Base-by-base conservation (phyloP, 2,113 vertebrate genomes). In the Mirza zaza region DNA sequence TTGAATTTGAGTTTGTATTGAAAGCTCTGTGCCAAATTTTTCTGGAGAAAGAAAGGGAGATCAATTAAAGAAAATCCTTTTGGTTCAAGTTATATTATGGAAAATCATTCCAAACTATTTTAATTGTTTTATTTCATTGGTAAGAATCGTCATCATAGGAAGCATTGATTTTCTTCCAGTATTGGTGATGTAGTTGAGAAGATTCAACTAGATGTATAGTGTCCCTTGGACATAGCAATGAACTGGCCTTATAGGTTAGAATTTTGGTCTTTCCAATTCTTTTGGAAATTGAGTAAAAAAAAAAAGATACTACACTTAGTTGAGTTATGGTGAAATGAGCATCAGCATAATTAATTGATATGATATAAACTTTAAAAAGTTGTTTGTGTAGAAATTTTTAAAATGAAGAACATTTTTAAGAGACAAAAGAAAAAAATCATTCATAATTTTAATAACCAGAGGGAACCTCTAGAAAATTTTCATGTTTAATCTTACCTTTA, bases 1-100 rank as follows among this genome's bases (percentile, higher is more conserved):
- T 80, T 94, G 68, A 89, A 85, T 91, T 57, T 36, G 55, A 93
- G 27, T 91, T 95, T 83, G 29, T 71, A 42, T 52, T 14, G n/a
- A 87, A 94, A 96, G 27, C 6, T 76, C 73, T 50, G 48, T 84
- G 52, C 59, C 50, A 45, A 39, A 27, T 34, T 79, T 88, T 65
- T 71, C 29, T 45, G 8, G 67, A 32, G 45, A 89, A 94, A 90
- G 17, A 10, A 83, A 97, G 39, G 17, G 2, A 96, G 91, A 85
- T 94, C 20, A 92, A 55, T 81, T 68, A 77, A 92, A 90, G 8
- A 85, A 75, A 68, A 89, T 5, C 2, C 83, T 77, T 88, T 85
- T 63, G 23, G 73, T 79, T 85, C 48, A 67, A 48, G 10, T 90
- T 94, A n/a, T 29, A 10, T 79, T 87, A 79, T 70, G 73, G 67